Base-by-base conservation (phyloP, 2,888 invertebrate genomes). In the Himalopsyche kuldschensis region DNA sequence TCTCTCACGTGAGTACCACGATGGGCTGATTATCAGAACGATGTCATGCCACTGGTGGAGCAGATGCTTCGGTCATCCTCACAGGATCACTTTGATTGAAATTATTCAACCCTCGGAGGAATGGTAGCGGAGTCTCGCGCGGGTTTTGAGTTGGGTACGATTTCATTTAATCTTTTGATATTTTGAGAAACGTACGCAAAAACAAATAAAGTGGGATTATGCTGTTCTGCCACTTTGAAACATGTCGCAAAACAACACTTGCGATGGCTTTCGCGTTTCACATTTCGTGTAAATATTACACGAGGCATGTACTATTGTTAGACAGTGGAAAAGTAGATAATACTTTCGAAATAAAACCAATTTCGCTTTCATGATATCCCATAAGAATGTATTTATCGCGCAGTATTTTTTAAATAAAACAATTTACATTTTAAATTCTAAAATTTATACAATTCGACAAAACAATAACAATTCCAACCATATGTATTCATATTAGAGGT, bases 131-230 rank as follows among this genome's bases (percentile, higher is more conserved):
- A 55, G 55, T 69, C 69, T 69, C 69, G 69, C 78, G 47, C 27
- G 78, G 30, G 80, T 30, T 24, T 47, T 81, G 80, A 83, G 83
- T 79, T 81, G 82, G 84, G 80, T 84, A 79, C 82, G 78, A 80
- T 82, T 83, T 77, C 78, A 80, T 80, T 80, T 85, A 85, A 85
- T 84, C 85, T 85, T 85, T 85, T 85, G 85, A 85, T 85, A 85
- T 82, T 82, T 78, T 84, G 82, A 82, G 85, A 30, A 69, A 85
- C 85, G 83, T 79, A 63, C 47, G 77, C 84, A 84, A 85, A 85
- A 85, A 82, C 79, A 82, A 75, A 82, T 79, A 82, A 79, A 24
- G 20, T 80, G 41, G 69, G 30, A 69, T 69, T 69, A 69, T 69
- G 69, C 69, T 69, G 69, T 69, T 69, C 15, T 27, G 69, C 69